Conservation (phyloP, 2,797 vertebrate species). For the Rhyacichthys aspro region DNA sequence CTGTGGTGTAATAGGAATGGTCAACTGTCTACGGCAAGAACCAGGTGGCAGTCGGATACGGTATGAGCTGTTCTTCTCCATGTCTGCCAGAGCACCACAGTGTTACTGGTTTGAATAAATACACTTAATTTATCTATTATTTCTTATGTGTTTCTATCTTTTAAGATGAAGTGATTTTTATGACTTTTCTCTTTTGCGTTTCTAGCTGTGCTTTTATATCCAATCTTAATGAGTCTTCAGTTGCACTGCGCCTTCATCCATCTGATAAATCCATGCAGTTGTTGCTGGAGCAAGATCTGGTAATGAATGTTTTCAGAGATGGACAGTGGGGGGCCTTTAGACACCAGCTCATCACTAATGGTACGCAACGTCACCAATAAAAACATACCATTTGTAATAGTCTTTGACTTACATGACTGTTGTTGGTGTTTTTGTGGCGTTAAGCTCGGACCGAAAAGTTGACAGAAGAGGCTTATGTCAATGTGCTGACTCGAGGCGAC, state of each 20-base stretch:
- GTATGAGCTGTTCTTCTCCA: constrained; percentile 66
- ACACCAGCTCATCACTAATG: constrained; percentile 83
- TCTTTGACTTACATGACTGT: constrained; percentile 6
- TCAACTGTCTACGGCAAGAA: constrained; percentile 95
- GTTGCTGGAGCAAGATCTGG: constrained; percentile 82
- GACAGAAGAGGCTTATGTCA: constrained; percentile 91
- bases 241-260: constrained; percentile 61
- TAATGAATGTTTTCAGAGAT: constrained; percentile 91
- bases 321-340: constrained; percentile 92
- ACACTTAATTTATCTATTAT: not conserved
- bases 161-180: no score
- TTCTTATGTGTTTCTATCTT: not conserved
- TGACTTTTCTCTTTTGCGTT: not conserved
- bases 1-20: constrained; percentile 92
- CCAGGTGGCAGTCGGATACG: constrained; percentile 89
- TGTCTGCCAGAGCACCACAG: not conserved
- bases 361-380: constrained; percentile 47
- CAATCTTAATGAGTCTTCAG: constrained; percentile 80
- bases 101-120: not conserved
- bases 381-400: no score
- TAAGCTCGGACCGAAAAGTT: constrained; percentile 82
- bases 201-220: constrained; percentile 90
- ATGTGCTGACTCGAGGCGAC: constrained; percentile 91
- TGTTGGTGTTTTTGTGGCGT: not conserved
- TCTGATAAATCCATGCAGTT: constrained; percentile 77